Percentiles rank a stretch among this genome's conserved stretches.
phyloP scores from a whole-genome alignment of 2,113 vertebrate genomes.

The Lucifuga dentata region DNA sequence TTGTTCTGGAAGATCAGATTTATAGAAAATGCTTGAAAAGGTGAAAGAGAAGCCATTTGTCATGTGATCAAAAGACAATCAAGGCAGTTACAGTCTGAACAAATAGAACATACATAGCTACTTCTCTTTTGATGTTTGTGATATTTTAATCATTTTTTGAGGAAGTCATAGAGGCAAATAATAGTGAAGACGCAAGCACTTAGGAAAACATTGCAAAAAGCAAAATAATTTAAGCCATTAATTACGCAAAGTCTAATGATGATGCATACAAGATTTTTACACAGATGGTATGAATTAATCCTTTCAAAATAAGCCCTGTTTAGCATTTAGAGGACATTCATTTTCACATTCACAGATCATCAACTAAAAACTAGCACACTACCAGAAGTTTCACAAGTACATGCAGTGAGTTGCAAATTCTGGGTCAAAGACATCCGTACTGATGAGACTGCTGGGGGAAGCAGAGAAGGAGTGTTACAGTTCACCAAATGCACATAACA shows the following conservation, averaged over 20 bases:
- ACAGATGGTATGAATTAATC: constrained; percentile 56
- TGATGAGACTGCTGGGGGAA: constrained; percentile 74
- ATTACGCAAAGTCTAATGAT: constrained; percentile 44
- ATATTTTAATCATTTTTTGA: constrained; percentile 57
- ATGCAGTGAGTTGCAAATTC: constrained; percentile 83
- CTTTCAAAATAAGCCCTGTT: constrained; percentile 71
- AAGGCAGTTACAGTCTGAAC: constrained; percentile 42
- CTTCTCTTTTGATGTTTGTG: constrained; percentile 33
- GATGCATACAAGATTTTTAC: constrained; percentile 62
- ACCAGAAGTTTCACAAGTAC: constrained; percentile 83
- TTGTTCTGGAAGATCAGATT: constrained; percentile 79
- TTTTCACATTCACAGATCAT: constrained; percentile 80
- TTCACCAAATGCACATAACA: constrained; percentile 73
- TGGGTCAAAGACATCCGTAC: constrained; percentile 80
- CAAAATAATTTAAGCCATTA: constrained; percentile 57
- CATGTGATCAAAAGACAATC: constrained; percentile 46
- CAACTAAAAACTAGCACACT: constrained; percentile 80
- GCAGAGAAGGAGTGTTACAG: constrained; percentile 77
- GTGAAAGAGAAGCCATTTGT: constrained; percentile 42
- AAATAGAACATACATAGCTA: constrained; percentile 64
- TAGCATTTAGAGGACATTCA: constrained; percentile 75
- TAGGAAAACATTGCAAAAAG: constrained; percentile 52
- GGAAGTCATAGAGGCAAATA: constrained; percentile 56
- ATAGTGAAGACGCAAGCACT: constrained; percentile 61
- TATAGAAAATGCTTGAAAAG: constrained; percentile 69